Conservation (phyloP, 1,140 invertebrate genomes). For the Aphis craccivora region DNA sequence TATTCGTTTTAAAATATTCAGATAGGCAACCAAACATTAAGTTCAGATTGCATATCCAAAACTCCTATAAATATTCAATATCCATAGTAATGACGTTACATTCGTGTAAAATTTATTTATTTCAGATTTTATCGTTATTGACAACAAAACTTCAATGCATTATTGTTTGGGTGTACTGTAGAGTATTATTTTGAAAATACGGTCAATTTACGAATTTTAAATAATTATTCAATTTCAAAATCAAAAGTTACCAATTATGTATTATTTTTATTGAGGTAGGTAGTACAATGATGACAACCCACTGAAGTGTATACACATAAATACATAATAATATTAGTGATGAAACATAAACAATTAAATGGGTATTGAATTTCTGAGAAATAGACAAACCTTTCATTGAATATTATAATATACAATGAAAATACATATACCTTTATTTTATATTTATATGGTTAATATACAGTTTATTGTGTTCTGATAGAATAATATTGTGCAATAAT, state of each 20-base stretch:
- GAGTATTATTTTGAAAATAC: background rate
- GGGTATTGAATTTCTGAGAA: background rate
- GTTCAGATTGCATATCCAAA: background rate
- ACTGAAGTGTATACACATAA: background rate
- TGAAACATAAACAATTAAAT: background rate
- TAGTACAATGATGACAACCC: background rate
- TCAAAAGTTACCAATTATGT: background rate
- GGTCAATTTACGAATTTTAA: background rate
- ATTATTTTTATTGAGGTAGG: background rate
- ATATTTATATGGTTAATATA: background rate
- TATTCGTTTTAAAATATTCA: background rate
- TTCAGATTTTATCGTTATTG: background rate
- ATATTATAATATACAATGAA: background rate
- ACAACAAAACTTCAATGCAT: background rate
- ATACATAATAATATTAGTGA: background rate
- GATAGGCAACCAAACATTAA: conserved; percentile 9
- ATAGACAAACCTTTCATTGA: background rate
- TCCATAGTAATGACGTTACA: background rate
- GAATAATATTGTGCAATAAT: background rate
- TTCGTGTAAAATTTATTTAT: background rate
- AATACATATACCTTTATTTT: background rate
- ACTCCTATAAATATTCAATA: background rate
- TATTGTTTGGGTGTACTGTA: background rate
- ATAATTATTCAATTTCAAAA: background rate
- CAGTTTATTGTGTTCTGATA: background rate